Percentiles rank a stretch among this genome's conserved stretches.
Conservation (phyloP, 2,113 vertebrate species). For the Hyperopisus bebe region DNA sequence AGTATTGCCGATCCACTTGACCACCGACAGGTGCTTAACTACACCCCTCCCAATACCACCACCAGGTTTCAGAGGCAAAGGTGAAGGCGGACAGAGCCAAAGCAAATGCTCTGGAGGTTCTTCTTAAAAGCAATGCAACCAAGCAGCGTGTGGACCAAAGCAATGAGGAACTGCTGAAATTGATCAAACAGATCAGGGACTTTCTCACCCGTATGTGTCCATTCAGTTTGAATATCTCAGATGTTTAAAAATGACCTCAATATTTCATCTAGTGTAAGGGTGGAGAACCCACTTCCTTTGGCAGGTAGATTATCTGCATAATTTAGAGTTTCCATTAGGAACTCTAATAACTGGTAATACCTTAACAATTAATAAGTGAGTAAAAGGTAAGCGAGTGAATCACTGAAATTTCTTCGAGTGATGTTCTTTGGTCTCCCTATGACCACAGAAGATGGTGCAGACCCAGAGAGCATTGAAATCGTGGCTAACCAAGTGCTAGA, state of each 20-base stretch:
- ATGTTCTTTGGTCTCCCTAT: slow-evolving; percentile 17
- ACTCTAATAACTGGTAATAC: background rate
- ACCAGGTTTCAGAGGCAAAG: slow-evolving; percentile 84
- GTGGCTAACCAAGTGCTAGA: slow-evolving; percentile 87
- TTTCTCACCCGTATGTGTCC: slow-evolving; percentile 80
- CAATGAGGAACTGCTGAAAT: slow-evolving; percentile 80
- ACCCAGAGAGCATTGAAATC: slow-evolving; percentile 86
- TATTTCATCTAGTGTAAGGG: background rate
- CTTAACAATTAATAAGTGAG: background rate
- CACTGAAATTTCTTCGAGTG: background rate
- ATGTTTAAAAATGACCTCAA: background rate
- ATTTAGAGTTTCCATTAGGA: background rate
- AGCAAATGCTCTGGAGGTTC: slow-evolving; percentile 74
- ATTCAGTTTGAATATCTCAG: background rate
- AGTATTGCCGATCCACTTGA: background rate
- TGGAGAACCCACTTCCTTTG: background rate
- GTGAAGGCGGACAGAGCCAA: slow-evolving; percentile 83
- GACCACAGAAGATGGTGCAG: slow-evolving; percentile 80
- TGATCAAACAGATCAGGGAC: slow-evolving; percentile 88
- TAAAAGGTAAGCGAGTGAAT: background rate
- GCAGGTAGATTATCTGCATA: background rate
- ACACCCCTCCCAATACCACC: slow-evolving; percentile 8
- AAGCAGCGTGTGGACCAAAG: slow-evolving; percentile 79
- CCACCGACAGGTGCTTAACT: background rate
- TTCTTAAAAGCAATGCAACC: slow-evolving; percentile 82